These are phyloP conservation scores for Amblyopsis hoosieri DNA, from an alignment of 2,797 vertebrate species.

Conservation along the genomic window DNA sequence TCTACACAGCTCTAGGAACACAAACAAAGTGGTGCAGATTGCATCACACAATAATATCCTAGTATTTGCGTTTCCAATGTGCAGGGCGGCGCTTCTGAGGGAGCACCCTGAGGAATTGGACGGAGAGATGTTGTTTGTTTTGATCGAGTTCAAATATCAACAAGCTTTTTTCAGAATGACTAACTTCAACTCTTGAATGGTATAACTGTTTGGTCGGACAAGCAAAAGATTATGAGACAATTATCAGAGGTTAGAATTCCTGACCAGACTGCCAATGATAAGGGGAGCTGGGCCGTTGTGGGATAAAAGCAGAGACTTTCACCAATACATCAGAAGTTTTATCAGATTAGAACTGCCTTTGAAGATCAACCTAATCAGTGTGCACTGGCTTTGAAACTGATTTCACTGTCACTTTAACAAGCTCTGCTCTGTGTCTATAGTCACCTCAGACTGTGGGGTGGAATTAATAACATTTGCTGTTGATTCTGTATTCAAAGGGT, in stretches of 20 bases:
- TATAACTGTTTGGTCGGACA: slow-evolving; percentile 57
- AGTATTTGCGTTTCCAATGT: too few relatives aligned
- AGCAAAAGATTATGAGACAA: slow-evolving; percentile 60
- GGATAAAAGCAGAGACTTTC: slow-evolving; percentile 76
- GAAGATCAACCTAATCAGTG: slow-evolving; percentile 68
- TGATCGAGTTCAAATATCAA: too few relatives aligned
- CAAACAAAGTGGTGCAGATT: too few relatives aligned
- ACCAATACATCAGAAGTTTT: slow-evolving; percentile 66
- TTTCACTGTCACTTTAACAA: slow-evolving; percentile 61
- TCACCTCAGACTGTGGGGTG: slow-evolving; percentile 37
- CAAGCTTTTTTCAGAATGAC: too few relatives aligned
- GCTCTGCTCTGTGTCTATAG: slow-evolving; percentile 44
- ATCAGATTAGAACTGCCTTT: slow-evolving; percentile 77
- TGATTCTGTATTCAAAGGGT: background rate
- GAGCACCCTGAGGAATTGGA: too few relatives aligned
- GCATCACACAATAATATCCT: background rate
- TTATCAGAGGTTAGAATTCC: slow-evolving; percentile 76
- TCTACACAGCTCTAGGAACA: too few relatives aligned
- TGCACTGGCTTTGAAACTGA: slow-evolving; percentile 66
- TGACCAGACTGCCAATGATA: slow-evolving; percentile 70
- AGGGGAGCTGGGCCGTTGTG: slow-evolving; percentile 63
- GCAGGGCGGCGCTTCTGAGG: too few relatives aligned
- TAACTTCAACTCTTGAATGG: slow-evolving; percentile 11
- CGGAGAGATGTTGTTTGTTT: too few relatives aligned
- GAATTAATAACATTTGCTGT: slow-evolving; percentile 11